Base-by-base conservation (phyloP, 2,797 vertebrate species). In the Myripristis murdjan region DNA sequence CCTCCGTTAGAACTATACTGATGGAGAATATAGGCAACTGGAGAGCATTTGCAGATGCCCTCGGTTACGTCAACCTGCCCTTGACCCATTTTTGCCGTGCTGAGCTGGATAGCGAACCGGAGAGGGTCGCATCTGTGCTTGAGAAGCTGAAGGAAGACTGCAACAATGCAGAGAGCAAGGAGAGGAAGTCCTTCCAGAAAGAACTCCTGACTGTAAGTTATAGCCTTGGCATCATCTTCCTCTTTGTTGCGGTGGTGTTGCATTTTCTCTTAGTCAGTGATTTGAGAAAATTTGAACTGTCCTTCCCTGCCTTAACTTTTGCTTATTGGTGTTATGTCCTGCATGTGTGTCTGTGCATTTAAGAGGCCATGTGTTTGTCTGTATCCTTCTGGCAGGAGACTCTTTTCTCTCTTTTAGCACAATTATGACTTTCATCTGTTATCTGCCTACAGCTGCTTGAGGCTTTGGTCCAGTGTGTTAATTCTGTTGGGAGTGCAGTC, bases 11-110 rank as follows among this genome's bases (percentile, higher is more conserved):
- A 85, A 99, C 96, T 47, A 91, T 96, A 73, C 94, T 99, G 33
- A 99, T 99, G 98, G 98, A 99, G 90, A 98, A 98, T 75, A 92
- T 99, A n/a, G 95, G 95, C 77, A 98, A 92, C 92, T 99, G 98
- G 98, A 92, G 97, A 43, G 93, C 94, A 0, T 99, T 99, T 0
- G 97, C 98, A 0, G 97, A 99, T 0, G 95, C 97, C 0, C 91
- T 99, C 20, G 97, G 97, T 47, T 99, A 99, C 5, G 73, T 81
- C 41, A 94, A 96, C 89, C 86, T 97, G 81, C 97, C 98, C 0
- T 89, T 99, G 81, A 87, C 93, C 0, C 95, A 95, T 55, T 99
- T 99, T 91, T 98, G 97, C 87, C 95, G 96, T 1, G 91, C 96
- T 0, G 97, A 99, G 89, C 75, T 96, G 69, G 96, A 97, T 87